Evolutionary conservation across 2,888 invertebrate species (phyloP), one percentile per base, ranked within the genome.

Genomic region (Leptothorax acervorum): DNA sequence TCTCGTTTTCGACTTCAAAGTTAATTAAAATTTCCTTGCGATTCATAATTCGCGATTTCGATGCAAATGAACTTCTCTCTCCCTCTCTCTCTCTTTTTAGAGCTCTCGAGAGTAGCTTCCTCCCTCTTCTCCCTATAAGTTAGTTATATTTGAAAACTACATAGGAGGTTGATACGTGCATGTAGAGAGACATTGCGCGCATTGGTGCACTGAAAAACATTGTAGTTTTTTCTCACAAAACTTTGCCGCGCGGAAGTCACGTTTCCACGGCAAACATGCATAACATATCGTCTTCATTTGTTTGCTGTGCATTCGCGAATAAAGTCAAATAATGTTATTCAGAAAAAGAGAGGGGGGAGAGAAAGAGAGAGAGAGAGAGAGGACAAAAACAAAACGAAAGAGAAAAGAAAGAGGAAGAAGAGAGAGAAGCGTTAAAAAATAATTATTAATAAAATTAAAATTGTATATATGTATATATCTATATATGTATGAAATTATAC

Each of bases 1-100:
- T 71, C 48, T 73, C 73, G 55, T 60, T 81, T 60, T 60, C 71
- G 73, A 81, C 81, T 53, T 71, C 73, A 57, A 63, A 75, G 75
- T 75, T 75, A 63, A 75, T 75, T 75, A 75, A 75, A 75, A 75
- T 75, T 75, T 75, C 35, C 75, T 75, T 75, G 63, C 48, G 63
- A 74, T 74, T 82, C 74, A 73, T 74, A 74, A 73, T 82, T 73
- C 74, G 51, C 51, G 74, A 74, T 75, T 70, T 66, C 78, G 74
- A 62, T 74, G 74, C 74, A 63, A 83, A 79, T 68, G 70, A 63
- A 28, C 57, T 62, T 57, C 39, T 12, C 11, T 18, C 23, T 42
- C 39, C 28, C 4, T 18, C 18, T 9, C 8, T 23, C 28, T 6
- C 12, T 23, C 23, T 28, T 15, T 66, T 28, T 66, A 45, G 66